These are phyloP conservation scores for Deroptyus accipitrinus DNA, from an alignment of 2,113 vertebrate species.

Conservation along the genomic window DNA sequence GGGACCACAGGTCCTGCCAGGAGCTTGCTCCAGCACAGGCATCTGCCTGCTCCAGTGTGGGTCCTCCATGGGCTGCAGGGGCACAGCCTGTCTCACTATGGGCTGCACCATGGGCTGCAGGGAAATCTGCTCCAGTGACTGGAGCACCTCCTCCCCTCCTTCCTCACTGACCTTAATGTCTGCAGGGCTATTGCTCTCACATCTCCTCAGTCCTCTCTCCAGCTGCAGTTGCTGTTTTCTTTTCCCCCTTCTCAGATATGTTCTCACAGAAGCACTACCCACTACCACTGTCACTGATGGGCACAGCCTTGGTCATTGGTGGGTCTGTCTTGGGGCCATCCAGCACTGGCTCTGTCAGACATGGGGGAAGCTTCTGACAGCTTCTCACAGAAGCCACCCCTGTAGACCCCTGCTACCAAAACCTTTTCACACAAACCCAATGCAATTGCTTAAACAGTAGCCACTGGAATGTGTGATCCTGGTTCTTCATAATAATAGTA, in stretches of 20 bases:
- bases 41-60: neutral
- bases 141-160: neutral
- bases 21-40: neutral
- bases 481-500: neutral
- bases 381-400: neutral
- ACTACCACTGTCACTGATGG: neutral
- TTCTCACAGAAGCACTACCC: neutral
- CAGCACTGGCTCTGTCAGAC: neutral
- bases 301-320: neutral
- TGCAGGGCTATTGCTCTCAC: neutral
- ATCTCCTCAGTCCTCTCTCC: neutral
- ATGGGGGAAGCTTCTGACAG: neutral
- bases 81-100: neutral
- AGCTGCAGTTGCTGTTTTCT: neutral
- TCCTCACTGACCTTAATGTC: neutral
- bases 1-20: neutral
- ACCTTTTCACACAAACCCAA: neutral
- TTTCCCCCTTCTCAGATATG: neutral
- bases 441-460: neutral
- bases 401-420: neutral
- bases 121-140: neutral
- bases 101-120: neutral
- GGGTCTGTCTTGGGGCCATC: neutral
- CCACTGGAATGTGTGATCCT: neutral
- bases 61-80: neutral